Conservation (phyloP, 2,888 invertebrate genomes). For the Clostera curtula region DNA sequence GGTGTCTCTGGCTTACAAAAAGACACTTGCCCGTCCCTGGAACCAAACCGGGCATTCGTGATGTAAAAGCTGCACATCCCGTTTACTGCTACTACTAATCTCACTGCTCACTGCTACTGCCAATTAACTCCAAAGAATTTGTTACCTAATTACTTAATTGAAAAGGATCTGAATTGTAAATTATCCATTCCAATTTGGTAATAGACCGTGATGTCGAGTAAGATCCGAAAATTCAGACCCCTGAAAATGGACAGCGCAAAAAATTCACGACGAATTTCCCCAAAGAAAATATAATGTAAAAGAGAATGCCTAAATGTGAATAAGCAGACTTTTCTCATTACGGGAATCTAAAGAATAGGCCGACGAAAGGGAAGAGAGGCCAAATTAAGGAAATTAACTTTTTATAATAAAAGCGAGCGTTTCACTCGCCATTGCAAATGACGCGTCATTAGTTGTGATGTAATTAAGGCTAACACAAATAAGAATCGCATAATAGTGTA, state of each 20-base stretch:
- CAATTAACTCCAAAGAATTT: too few species aligned
- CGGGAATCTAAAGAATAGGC: constrained; percentile 42
- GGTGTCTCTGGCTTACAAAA: too few species aligned
- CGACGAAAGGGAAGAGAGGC: constrained; percentile 44
- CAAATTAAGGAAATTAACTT: constrained; percentile 70
- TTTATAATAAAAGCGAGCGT: constrained; percentile 48
- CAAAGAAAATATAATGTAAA: constrained; percentile 33
- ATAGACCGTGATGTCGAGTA: too few species aligned
- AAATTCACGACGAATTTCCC: constrained; percentile 23
- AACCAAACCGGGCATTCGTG: too few species aligned
- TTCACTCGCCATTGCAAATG: constrained; percentile 52
- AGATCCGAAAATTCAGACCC: not conserved
- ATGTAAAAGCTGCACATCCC: too few species aligned
- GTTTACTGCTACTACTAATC: too few species aligned
- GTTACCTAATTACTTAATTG: too few species aligned
- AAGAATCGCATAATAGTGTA: constrained; percentile 22
- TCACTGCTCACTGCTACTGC: too few species aligned
- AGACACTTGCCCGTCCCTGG: too few species aligned
- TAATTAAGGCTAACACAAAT: constrained; percentile 49
- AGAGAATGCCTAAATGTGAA: constrained; percentile 36
- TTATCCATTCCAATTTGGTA: constrained; percentile 12
- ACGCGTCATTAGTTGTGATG: constrained; percentile 59
- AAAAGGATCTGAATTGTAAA: constrained; percentile 10
- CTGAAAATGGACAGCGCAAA: constrained; percentile 13
- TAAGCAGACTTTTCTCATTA: constrained; percentile 44